Evolutionary conservation across 2,113 vertebrate genomes (phyloP), one percentile per base, ranked within the genome.

Genomic region (Zosterops pallidus): DNA sequence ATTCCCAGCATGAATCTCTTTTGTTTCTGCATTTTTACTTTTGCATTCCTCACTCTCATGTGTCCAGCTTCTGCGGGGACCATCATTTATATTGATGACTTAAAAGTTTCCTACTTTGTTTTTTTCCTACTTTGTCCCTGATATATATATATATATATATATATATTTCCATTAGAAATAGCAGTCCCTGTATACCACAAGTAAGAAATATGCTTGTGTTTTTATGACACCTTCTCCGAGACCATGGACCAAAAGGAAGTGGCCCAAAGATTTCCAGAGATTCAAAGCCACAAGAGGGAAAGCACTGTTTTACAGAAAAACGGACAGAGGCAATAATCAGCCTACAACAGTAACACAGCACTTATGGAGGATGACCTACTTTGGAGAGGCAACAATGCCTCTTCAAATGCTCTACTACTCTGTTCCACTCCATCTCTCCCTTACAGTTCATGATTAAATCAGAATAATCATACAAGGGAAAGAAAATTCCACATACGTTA

Each of bases 401-500:
- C 75, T 74, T 79, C 50, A 70, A 63, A 77, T 22, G 50, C 57
- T 86, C 64, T 46, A 4, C 44, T 35, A 15, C 44, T 63, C 68
- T 2, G 1, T 62, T 42, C 11, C 46, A 67, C 14, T 69, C 67
- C 50, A 69, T 49, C 53, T 83, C 59, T 72, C 41, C 50, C 41
- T 49, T 39, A 68, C 0, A 0, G 63, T n/a, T 88, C 53, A 70
- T 64, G 9, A 90, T 79, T 83, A 77, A 86, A 90, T 90, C 82
- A 90, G 44, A 75, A 14, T 82, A 94, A 93, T 77, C 41, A 65
- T 47, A 80, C 9, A 88, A 68, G 26, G 11, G 42, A 72, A 90
- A 80, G 74, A 65, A 90, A 92, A 95, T 74, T 65, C 75, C 39
- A 62, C 25, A 50, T 65, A 56, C 31, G 26, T 65, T 86, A 76